phyloP scores from a whole-genome alignment of 2,888 invertebrate genomes.

The Agonopterix subpropinquella region DNA sequence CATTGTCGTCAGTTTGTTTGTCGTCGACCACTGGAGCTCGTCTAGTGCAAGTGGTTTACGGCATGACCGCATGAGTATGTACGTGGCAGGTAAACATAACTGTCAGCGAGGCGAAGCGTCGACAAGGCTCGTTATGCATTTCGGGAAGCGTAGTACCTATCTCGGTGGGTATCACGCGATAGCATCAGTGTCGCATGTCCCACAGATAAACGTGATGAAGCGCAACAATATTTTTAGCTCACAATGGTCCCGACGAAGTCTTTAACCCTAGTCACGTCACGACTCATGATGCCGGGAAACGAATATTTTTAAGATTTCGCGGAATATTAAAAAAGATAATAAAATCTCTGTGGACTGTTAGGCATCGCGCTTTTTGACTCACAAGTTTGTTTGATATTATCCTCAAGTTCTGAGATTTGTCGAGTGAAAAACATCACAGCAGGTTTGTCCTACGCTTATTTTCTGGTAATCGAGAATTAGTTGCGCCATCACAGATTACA shows the following conservation, averaged over 20 bases:
- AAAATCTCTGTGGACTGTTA: constrained; percentile 21
- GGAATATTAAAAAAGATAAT: constrained; percentile 24
- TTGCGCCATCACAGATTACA: too few relatives aligned
- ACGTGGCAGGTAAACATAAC: too few relatives aligned
- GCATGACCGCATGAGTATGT: constrained; percentile 29
- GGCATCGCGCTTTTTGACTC: constrained; percentile 4
- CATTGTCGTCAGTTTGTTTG: constrained; percentile 6
- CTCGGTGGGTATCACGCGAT: too few relatives aligned
- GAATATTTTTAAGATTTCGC: constrained; percentile 34
- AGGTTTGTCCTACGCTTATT: too few relatives aligned
- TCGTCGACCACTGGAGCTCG: constrained; percentile 10
- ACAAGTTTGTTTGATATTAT: constrained; percentile 5
- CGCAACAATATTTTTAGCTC: constrained; percentile 35
- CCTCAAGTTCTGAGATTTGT: constrained; percentile 14
- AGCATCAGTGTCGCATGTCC: too few relatives aligned
- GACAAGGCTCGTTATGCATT: too few relatives aligned
- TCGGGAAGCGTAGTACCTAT: too few relatives aligned
- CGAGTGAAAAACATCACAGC: constrained; percentile 4
- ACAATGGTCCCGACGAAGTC: constrained; percentile 27
- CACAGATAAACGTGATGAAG: constrained; percentile 22
- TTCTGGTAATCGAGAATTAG: too few relatives aligned
- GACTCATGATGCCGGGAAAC: constrained; percentile 41
- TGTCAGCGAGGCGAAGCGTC: too few relatives aligned
- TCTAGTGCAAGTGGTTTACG: constrained; percentile 35
- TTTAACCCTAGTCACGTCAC: constrained; percentile 56